These are phyloP conservation scores for Fringilla coelebs DNA, from an alignment of 2,797 vertebrate species.

Conservation along the genomic window DNA sequence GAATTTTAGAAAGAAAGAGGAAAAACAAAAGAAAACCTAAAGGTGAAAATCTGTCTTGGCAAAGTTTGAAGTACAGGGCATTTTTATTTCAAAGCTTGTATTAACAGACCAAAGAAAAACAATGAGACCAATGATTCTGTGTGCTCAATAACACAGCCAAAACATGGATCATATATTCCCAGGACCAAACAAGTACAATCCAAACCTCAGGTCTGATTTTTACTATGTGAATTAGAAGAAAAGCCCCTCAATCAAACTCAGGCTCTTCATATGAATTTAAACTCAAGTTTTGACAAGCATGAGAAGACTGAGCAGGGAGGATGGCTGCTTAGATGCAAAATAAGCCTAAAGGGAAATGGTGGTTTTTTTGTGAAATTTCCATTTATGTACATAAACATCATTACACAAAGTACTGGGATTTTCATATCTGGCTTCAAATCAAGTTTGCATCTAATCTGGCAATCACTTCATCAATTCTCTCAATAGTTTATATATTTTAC, in stretches of 20 bases:
- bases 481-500: not conserved
- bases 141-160: not conserved
- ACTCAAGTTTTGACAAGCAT: not conserved
- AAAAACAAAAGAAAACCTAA: not conserved
- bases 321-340: not conserved
- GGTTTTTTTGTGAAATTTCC: not conserved
- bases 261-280: not conserved
- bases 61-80: not conserved
- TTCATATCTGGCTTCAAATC: not conserved
- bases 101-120: not conserved
- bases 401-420: not conserved
- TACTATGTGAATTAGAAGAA: not conserved
- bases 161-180: not conserved
- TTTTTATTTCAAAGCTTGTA: not conserved
- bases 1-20: not conserved
- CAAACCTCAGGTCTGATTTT: not conserved
- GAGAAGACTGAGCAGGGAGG: not conserved
- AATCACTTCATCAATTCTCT: not conserved
- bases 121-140: not conserved
- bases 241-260: not conserved
- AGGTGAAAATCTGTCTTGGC: not conserved
- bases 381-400: not conserved
- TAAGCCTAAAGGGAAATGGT: not conserved
- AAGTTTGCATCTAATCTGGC: not conserved
- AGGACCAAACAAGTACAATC: not conserved